These are phyloP conservation scores for Saccopteryx bilineata DNA, from an alignment of 2,113 vertebrate genomes.

Conservation along the genomic window DNA sequence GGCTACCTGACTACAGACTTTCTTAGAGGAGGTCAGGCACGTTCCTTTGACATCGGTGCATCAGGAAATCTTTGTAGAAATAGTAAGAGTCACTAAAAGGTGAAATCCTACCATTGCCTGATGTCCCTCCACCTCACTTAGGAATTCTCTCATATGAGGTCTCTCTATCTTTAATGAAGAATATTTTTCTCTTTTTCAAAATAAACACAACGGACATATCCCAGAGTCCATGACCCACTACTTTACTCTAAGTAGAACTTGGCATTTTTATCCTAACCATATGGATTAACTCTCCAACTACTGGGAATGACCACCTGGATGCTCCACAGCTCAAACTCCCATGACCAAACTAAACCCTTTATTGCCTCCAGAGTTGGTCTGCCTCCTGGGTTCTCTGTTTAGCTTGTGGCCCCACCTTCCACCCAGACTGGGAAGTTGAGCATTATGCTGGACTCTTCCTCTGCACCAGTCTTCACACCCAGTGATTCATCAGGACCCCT, in stretches of 20 bases:
- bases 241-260: not conserved
- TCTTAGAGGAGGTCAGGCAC: not conserved
- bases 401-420: not conserved
- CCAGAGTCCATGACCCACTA: not conserved
- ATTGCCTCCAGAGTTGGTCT: not conserved
- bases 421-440: not conserved
- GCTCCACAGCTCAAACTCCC: not conserved
- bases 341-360: not conserved
- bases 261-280: not conserved
- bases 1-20: not conserved
- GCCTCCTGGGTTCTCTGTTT: not conserved
- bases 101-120: not conserved
- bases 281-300: not conserved
- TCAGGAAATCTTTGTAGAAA: not conserved
- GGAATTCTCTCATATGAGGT: not conserved
- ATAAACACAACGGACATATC: not conserved
- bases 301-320: not conserved
- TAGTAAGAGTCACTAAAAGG: not conserved
- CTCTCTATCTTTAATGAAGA: not conserved
- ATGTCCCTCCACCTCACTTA: not conserved
- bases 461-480: not conserved
- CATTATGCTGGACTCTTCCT: not conserved
- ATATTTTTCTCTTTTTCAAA: slow-evolving; percentile 1
- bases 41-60: not conserved
- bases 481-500: not conserved